Conservation (phyloP, 2,113 vertebrate species). For the Cisticola juncidis region DNA sequence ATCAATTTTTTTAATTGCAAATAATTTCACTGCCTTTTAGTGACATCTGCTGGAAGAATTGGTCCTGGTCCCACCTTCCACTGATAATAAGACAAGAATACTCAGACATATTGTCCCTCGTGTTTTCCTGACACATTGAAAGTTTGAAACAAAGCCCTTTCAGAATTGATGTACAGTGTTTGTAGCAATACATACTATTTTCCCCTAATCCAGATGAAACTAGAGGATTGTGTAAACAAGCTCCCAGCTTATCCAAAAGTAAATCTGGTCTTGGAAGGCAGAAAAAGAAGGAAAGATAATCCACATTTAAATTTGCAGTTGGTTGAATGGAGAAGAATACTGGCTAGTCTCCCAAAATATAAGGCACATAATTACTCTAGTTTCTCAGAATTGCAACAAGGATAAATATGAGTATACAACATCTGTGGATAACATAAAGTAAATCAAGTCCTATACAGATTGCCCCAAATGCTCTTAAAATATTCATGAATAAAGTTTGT, state of each 20-base stretch:
- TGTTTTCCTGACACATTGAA: neutral
- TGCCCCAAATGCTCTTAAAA: neutral
- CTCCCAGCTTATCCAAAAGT: neutral
- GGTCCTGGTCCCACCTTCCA: neutral
- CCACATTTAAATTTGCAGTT: neutral
- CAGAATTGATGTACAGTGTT: neutral
- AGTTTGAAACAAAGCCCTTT: neutral
- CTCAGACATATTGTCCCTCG: neutral
- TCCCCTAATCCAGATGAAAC: neutral
- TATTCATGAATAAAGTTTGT: neutral
- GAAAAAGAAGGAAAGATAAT: neutral
- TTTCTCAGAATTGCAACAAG: neutral
- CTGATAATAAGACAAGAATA: neutral
- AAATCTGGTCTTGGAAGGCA: neutral
- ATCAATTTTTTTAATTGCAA: neutral
- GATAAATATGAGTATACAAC: neutral
- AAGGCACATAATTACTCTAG: neutral
- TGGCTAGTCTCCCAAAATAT: neutral
- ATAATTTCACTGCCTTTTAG: neutral
- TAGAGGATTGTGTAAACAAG: neutral
- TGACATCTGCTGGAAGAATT: conserved; percentile 40
- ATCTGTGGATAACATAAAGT: neutral
- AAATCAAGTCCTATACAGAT: neutral
- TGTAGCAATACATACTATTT: neutral
- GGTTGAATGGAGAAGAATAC: neutral